Conservation (phyloP, 2,888 invertebrate species). For the Thalpophila matura region DNA sequence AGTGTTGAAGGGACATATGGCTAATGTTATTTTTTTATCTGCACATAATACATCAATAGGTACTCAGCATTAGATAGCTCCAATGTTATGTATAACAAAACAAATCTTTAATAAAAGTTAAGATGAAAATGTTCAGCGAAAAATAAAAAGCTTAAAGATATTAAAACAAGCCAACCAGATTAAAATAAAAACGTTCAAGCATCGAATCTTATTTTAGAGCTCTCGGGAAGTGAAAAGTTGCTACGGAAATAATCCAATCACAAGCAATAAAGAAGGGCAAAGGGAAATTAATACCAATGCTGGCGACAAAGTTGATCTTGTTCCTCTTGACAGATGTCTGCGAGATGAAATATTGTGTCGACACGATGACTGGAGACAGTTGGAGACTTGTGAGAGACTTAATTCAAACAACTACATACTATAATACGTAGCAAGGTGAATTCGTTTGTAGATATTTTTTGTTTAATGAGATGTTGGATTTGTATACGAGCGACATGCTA, state of each 20-base stretch:
- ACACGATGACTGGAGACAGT: conserved; percentile 66
- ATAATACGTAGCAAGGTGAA: conserved; percentile 47
- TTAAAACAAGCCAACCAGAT: conserved; percentile 67
- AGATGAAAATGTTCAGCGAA: conserved; percentile 53
- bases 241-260: conserved; percentile 87
- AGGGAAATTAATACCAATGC: conserved; percentile 85
- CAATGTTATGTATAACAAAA: conserved; percentile 20
- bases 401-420: conserved; percentile 67
- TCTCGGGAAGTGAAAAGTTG: conserved; percentile 77
- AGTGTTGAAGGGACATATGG: conserved; percentile 81
- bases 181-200: conserved; percentile 71
- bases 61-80: conserved; percentile 50
- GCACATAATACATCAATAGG: conserved; percentile 76
- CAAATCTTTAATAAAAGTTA: conserved; percentile 56
- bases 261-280: conserved; percentile 82
- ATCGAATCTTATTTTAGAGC: conserved; percentile 77
- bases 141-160: conserved; percentile 62
- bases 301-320: conserved; percentile 83
- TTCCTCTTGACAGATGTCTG: conserved; percentile 83
- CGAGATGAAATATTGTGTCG: conserved; percentile 82
- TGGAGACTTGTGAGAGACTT: conserved; percentile 60
- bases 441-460: conserved; percentile 25
- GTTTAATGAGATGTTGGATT: conserved; percentile 51
- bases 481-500: conserved; percentile 41
- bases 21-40: conserved; percentile 78